Base-by-base conservation (phyloP, 2,888 invertebrate species). In the Macrophya alboannulata region DNA sequence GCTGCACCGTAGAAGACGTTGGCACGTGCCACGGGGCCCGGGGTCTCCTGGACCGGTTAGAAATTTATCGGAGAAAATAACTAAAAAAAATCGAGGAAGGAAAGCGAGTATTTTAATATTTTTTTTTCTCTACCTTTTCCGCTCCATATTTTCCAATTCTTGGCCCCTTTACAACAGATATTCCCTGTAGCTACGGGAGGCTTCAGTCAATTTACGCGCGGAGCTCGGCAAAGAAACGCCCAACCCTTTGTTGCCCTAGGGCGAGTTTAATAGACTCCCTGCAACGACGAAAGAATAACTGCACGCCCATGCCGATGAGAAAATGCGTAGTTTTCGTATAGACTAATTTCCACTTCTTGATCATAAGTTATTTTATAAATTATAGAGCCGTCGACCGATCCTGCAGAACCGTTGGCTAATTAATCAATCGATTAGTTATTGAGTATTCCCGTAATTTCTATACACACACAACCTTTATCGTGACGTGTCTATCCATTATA, bases 1-100 rank as follows among this genome's bases (percentile, higher is more conserved):
- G 25, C 81, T 48, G 59, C 59, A 25, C 51, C 59, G 21, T 62
- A 10, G 31, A 81, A 79, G 85, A 85, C 77, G 65, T 45, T 85
- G 85, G 85, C 85, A 71, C 85, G 85, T 85, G 85, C 85, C 85
- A 81, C 85, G 25, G 15, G n/a, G 37, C 76, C 21, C 37, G 17
- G n/a, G 59, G 76, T 43, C 15, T 31, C 55, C 31, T 77, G 48
- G 48, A 51, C 48, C 77, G 40, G 51, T 48, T 77, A 0, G 77
- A 37, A 37, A 77, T 77, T 51, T 77, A 77, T 77, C 8, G 10
- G 17, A 77, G 15, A 51, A 51, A 77, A 77, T 77, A 17, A 40
- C 31, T 9, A 48, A 76, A 76, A 74, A 31, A 21, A 12, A 68
- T 25, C 4, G 2, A 17, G 37, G 17, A 68, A 6, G 2, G 37